Conservation (phyloP, 1,140 invertebrate genomes). For the Phenacoccus solenopsis region DNA sequence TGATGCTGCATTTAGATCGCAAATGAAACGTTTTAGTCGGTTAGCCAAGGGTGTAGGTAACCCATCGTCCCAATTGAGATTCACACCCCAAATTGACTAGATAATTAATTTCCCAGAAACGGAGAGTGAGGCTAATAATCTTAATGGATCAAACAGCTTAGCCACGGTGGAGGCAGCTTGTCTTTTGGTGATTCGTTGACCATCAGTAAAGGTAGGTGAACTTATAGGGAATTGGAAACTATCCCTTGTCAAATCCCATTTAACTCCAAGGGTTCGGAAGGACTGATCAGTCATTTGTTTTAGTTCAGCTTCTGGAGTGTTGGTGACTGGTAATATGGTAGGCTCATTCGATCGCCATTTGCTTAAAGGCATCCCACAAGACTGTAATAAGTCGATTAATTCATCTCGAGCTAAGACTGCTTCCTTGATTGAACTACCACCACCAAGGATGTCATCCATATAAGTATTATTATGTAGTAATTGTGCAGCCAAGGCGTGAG, state of each 20-base stretch:
- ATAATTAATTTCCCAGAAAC: conserved; percentile 33
- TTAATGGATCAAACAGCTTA: conserved; percentile 35
- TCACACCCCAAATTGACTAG: conserved; percentile 30
- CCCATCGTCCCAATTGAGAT: conserved; percentile 31
- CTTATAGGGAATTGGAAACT: not conserved
- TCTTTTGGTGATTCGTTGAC: conserved; percentile 28
- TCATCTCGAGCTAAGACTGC: conserved; percentile 23
- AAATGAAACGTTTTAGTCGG: conserved; percentile 25
- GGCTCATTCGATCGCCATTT: conserved; percentile 26
- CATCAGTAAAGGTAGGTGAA: not conserved
- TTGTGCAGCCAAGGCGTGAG: conserved; percentile 27
- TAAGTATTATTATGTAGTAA: conserved; percentile 29
- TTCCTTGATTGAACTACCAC: conserved; percentile 26
- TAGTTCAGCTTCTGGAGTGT: no score
- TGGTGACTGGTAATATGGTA: not conserved
- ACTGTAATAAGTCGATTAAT: conserved; percentile 15
- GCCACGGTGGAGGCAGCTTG: conserved; percentile 29
- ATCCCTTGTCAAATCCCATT: not conserved
- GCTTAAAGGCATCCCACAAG: conserved; percentile 26
- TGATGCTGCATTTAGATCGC: conserved; percentile 8
- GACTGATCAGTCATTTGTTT: not conserved
- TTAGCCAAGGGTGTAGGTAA: conserved; percentile 25
- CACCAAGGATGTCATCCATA: conserved; percentile 33
- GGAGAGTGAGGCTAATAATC: conserved; percentile 31
- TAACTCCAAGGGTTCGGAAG: not conserved